A percentile compares a stretch with the other conserved stretches of the same genome.
These are phyloP conservation scores for Microtus oregoni DNA, from an alignment of 2,113 vertebrate species.

Conservation along the genomic window DNA sequence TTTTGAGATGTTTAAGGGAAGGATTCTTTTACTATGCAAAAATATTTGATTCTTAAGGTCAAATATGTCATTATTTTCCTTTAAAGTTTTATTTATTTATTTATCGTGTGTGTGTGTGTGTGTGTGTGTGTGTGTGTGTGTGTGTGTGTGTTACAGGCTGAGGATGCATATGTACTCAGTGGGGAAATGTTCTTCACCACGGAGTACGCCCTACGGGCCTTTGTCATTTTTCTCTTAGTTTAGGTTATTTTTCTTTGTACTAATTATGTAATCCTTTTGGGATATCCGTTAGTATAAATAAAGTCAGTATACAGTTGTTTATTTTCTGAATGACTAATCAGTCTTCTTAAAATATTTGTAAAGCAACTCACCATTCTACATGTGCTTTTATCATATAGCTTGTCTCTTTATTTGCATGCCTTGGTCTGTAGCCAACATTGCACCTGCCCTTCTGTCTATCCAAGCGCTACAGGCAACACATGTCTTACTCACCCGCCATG, in stretches of 20 bases:
- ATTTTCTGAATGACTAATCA: slow-evolving; percentile 26
- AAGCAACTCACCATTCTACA: background rate
- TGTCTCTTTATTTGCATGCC: background rate
- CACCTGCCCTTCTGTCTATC: background rate
- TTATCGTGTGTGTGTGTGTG: background rate
- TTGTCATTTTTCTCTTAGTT: background rate
- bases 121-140: background rate
- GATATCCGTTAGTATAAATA: background rate
- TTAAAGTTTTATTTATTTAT: background rate
- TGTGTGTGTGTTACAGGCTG: too few species aligned
- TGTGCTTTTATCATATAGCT: background rate
- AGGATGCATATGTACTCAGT: background rate
- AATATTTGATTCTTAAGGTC: slow-evolving; percentile 1
- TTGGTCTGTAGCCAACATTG: background rate
- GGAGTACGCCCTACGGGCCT: background rate
- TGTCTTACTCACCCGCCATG: background rate
- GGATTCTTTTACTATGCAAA: background rate
- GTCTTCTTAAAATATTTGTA: slow-evolving; percentile 22
- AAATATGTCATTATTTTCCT: slow-evolving; percentile 27
- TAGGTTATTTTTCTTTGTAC: background rate
- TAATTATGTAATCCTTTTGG: slow-evolving; percentile 28
- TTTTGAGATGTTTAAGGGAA: background rate
- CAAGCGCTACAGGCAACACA: background rate
- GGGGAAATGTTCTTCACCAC: background rate
- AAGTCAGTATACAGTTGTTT: slow-evolving; percentile 25